Evolutionary conservation across 2,113 vertebrate genomes (phyloP), one percentile per base, ranked within the genome.

Genomic region (Gallinago media): DNA sequence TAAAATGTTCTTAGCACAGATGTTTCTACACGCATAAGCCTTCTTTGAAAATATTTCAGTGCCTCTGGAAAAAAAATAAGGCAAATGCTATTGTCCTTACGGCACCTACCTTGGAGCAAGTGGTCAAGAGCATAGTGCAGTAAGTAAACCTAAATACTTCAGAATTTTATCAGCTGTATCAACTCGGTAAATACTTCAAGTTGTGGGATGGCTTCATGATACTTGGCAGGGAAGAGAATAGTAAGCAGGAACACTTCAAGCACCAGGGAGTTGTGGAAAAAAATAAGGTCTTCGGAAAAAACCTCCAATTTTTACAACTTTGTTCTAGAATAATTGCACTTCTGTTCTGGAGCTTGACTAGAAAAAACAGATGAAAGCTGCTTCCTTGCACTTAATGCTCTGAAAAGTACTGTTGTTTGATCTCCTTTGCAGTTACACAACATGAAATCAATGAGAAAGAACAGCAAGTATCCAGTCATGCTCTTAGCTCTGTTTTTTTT

Each of bases 381-480:
- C 71, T 96, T 94, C 89, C 84, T 96, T 97, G 93, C 73, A 65
- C 86, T 94, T 96, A 94, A 92, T 87, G 94, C 91, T 96, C 32
- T 96, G 96, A 94, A 85, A 77, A 71, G 86, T 68, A n/a, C 52
- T 94, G 46, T 75, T 88, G 75, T 94, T 96, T 96, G 94, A 96
- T 97, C 89, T 85, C 44, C 89, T 85, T 67, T 92, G 85, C 82
- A 73, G 95, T 95, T 95, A 88, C 62, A 82, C 90, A 97, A 94
- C 74, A 25, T 68, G 23, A 93, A 96, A 96, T 97, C 95, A 94
- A 84, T 96, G 80, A 66, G 76, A 65, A 88, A 67, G 63, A 75
- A 77, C 79, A 88, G 63, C 40, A 72, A 90, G 78, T 73, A 58
- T 80, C 40, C 78, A 83, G 72, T 50, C 49, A 71, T 66, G 82